Evolutionary conservation across 2,888 invertebrate species (phyloP), one percentile per base, ranked within the genome.

Genomic region (Julus scandinavius): DNA sequence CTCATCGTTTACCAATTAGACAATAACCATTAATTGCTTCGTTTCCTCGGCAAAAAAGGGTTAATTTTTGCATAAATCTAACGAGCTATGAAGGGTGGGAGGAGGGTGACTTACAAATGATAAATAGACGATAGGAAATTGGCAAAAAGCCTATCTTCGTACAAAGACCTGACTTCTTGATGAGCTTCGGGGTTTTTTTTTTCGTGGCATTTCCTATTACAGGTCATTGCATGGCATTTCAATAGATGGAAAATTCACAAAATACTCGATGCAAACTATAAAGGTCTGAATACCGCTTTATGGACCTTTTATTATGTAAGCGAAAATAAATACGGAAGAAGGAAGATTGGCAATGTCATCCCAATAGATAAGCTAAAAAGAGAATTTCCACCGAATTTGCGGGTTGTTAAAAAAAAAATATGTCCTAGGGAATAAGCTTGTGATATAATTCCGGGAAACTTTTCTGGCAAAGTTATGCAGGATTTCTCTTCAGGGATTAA

Each of bases 1-100:
- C 58, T 63, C 58, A 63, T 63, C 58, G 58, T 63, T 63, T 63
- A n/a, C 58, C n/a, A 63, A 63, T 63, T 63, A 63, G 58, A 63
- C 58, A 63, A 6, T 6, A 63, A 6, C 13, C 54, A 54, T 54
- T 54, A 54, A 54, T 54, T 63, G n/a, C n/a, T 20, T 15, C 6
- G 58, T n/a, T 63, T n/a, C n/a, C n/a, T 54, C 54, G 54, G 0
- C 29, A 54, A 54, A 63, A 63, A 63, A 63, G n/a, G n/a, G 58
- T n/a, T 63, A n/a, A 17, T 63, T 63, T 63, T 63, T 63, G 58
- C 17, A 63, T 63, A 63, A 63, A 63, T 63, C n/a, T n/a, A 63
- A n/a, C 58, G 1, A 6, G 58, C 17, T 17, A 63, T 63, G 58
- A 63, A 63, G n/a, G 58, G 58, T 63, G 58, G 58, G 58, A n/a